phyloP scores from a whole-genome alignment of 2,113 vertebrate species.

The Chlamydotis undulata region DNA sequence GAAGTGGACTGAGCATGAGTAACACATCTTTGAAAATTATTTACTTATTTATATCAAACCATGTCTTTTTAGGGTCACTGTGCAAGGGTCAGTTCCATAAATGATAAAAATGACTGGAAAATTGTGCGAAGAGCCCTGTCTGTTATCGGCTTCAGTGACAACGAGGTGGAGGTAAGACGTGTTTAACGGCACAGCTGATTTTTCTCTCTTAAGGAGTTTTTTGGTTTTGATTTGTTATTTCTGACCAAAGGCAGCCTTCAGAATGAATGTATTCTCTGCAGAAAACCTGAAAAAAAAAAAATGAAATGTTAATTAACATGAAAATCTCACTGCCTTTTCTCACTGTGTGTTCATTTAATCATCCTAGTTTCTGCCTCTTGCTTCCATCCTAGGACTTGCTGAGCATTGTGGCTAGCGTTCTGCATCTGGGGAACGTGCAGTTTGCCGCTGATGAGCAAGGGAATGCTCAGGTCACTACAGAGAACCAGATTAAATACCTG shows the following conservation, averaged over 20 bases:
- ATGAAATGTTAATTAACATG: background rate
- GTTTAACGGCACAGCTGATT: background rate
- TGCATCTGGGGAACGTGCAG: conserved; percentile 95
- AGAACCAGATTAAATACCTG: conserved; percentile 96
- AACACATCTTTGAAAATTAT: background rate
- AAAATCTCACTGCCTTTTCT: background rate
- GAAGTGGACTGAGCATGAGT: background rate
- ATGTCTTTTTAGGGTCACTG: conserved; percentile 87
- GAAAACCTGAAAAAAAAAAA: background rate
- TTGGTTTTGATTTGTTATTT: background rate
- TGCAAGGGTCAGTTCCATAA: conserved; percentile 97
- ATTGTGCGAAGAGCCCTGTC: conserved; percentile 87
- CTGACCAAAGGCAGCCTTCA: background rate
- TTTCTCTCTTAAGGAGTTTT: background rate
- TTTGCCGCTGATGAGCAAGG: conserved; percentile 89
- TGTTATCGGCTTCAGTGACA: conserved; percentile 89
- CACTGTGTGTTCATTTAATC: background rate
- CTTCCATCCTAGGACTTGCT: conserved; percentile 83
- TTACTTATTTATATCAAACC: background rate
- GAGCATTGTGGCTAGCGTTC: conserved; percentile 92
- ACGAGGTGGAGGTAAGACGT: conserved; percentile 89
- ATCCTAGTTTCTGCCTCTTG: background rate
- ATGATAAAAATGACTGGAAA: conserved; percentile 97
- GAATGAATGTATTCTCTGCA: background rate
- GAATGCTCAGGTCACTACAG: conserved; percentile 86